A percentile compares a stretch with the other conserved stretches of the same genome.
These are phyloP conservation scores for Elanus axillaris DNA, from an alignment of 2,113 vertebrate genomes.

Conservation along the genomic window DNA sequence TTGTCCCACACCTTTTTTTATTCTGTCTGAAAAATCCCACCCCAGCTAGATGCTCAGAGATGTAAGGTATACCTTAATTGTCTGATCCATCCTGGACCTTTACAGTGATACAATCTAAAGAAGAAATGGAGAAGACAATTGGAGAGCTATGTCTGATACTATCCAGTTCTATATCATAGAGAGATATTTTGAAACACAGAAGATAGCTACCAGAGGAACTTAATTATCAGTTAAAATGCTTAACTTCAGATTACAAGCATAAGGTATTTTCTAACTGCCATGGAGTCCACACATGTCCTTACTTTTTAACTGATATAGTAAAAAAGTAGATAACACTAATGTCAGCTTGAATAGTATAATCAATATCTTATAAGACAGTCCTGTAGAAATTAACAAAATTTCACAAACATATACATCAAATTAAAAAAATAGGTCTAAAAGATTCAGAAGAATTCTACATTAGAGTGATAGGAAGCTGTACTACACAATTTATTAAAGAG, in stretches of 20 bases:
- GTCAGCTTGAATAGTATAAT: not conserved
- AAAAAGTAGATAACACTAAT: not conserved
- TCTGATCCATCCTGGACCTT: not conserved
- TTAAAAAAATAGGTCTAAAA: not conserved
- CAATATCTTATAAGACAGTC: not conserved
- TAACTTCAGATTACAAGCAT: not conserved
- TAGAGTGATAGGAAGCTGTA: not conserved
- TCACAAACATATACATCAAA: not conserved
- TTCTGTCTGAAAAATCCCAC: not conserved
- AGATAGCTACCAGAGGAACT: not conserved
- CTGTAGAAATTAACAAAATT: not conserved
- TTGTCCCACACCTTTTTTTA: not conserved
- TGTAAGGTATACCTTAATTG: not conserved
- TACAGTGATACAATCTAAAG: accelerated
- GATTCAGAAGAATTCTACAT: not conserved
- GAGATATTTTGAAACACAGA: not conserved
- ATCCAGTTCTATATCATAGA: not conserved
- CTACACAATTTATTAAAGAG: not conserved
- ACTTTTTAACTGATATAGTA: not conserved
- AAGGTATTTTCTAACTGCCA: not conserved
- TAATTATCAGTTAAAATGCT: not conserved
- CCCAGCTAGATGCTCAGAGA: not conserved
- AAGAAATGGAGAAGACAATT: not conserved
- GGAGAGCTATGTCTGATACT: not conserved
- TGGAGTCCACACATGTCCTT: not conserved